Conservation (phyloP, 2,797 vertebrate genomes). For the Enteromius thamalakanensis region DNA sequence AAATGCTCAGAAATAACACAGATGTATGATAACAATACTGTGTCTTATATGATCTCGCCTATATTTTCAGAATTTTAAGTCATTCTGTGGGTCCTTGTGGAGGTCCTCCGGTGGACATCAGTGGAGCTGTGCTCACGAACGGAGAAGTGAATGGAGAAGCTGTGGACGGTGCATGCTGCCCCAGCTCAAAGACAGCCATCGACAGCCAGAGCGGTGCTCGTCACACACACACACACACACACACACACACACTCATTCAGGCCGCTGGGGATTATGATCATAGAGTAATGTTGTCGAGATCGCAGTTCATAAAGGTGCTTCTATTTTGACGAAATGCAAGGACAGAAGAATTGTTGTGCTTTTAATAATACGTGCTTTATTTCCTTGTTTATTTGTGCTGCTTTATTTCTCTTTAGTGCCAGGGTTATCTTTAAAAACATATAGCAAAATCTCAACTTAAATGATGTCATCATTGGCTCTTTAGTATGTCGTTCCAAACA, state of each 20-base stretch:
- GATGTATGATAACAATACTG: background rate
- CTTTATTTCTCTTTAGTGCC: background rate
- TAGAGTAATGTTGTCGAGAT: background rate
- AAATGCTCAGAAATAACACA: background rate
- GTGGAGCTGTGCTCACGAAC: slow-evolving; percentile 69
- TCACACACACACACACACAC: slow-evolving; percentile 33
- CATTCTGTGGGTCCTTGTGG: slow-evolving; percentile 73
- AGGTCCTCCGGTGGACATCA: slow-evolving; percentile 66
- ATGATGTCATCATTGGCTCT: background rate
- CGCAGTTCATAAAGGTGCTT: background rate
- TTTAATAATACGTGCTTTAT: background rate
- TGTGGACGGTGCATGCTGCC: slow-evolving; percentile 64
- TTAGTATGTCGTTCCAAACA: background rate
- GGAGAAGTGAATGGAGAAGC: slow-evolving; percentile 75
- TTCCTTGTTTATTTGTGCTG: background rate
- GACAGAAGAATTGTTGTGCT: background rate
- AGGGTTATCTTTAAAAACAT: background rate
- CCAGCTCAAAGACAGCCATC: slow-evolving; percentile 72
- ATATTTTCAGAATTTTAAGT: slow-evolving; percentile 74
- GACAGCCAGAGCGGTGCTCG: slow-evolving; percentile 75
- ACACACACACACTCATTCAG: background rate
- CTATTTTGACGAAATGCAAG: background rate
- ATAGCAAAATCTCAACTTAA: background rate
- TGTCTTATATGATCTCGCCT: background rate
- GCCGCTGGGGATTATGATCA: background rate